Evolutionary conservation across 2,113 vertebrate species (phyloP).

Genomic region (Nannospalax galili): DNA sequence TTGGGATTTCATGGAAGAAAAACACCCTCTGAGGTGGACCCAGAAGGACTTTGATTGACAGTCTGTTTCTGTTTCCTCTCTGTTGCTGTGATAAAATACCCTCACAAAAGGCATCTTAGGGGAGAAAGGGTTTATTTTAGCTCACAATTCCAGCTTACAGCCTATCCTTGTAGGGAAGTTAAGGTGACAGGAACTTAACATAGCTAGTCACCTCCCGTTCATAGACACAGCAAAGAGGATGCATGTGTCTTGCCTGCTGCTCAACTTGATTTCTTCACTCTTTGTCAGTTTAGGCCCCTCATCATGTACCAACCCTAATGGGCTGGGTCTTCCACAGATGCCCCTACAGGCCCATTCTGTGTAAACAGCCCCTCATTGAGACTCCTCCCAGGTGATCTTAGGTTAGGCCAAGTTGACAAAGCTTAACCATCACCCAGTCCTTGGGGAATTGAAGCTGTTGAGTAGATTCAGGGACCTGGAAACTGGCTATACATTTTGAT

Average conservation of each 20-base stretch:
- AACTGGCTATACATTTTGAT: not conserved
- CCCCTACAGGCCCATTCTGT: not conserved
- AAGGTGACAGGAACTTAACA: too few species aligned
- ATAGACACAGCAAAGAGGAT: not conserved
- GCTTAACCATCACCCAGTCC: not conserved
- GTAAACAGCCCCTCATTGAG: not conserved
- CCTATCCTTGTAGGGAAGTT: too few species aligned
- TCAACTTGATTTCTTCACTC: not conserved
- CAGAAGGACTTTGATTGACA: not conserved
- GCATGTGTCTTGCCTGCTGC: not conserved
- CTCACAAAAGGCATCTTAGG: not conserved
- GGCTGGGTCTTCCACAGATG: not conserved
- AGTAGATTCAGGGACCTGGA: not conserved
- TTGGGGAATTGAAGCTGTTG: not conserved
- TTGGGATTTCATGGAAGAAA: not conserved
- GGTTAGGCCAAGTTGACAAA: not conserved
- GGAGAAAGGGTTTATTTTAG: not conserved
- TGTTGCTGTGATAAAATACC: not conserved
- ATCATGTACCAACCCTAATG: too few species aligned
- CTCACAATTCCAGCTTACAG: not conserved
- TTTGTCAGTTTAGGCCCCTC: not conserved
- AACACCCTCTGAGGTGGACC: not conserved
- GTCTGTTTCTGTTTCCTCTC: not conserved
- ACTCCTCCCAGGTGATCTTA: too few species aligned
- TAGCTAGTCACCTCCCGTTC: not conserved